Evolutionary conservation across 2,888 invertebrate genomes (phyloP).

Genomic region (Tetragonula carbonaria): DNA sequence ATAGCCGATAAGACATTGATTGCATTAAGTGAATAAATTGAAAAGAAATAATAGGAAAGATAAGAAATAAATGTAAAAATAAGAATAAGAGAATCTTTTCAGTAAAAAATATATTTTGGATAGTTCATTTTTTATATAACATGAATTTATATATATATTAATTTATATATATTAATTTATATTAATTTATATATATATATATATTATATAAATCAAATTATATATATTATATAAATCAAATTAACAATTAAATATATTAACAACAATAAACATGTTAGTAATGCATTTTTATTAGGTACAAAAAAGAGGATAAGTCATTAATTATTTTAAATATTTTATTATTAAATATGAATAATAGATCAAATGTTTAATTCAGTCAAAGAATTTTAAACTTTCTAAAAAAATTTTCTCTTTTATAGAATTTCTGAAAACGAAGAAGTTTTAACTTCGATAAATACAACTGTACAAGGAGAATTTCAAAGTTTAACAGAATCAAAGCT

Average conservation of each 20-base stretch:
- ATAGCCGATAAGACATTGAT: neutral
- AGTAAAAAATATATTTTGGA: neutral
- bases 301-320: neutral
- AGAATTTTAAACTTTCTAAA: neutral
- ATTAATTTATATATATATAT: too few relatives aligned
- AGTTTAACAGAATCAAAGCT: slow-evolving; percentile 85
- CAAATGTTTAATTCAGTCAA: neutral
- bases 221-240: neutral
- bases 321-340: neutral
- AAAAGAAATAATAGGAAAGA: too few relatives aligned
- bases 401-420: slow-evolving; percentile 80
- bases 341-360: neutral
- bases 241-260: neutral
- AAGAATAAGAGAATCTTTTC: neutral
- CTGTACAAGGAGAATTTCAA: slow-evolving; percentile 86
- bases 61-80: neutral
- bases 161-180: too few relatives aligned
- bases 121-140: neutral
- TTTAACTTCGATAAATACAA: slow-evolving; percentile 87
- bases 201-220: neutral
- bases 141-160: too few relatives aligned
- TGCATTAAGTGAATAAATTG: neutral
- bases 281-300: neutral
- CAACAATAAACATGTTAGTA: neutral
- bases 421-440: slow-evolving; percentile 88